phyloP scores from a whole-genome alignment of 2,797 vertebrate species.

The Peromyscus attwateri region DNA sequence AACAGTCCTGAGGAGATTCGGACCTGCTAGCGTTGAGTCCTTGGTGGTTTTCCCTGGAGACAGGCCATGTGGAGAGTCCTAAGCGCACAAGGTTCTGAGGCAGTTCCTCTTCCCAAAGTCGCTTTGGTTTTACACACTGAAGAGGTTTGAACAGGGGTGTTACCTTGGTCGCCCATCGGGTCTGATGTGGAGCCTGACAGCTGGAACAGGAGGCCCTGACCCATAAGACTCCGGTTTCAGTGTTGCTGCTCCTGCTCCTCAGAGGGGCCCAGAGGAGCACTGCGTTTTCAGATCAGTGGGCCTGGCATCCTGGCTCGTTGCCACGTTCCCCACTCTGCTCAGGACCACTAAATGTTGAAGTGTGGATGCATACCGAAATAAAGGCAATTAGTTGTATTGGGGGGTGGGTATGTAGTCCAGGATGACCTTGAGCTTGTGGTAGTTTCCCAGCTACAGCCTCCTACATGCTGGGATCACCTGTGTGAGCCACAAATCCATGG shows the following conservation, averaged over 20 bases:
- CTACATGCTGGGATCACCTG: not conserved
- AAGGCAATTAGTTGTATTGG: not conserved
- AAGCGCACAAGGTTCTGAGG: not conserved
- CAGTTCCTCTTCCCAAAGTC: not conserved
- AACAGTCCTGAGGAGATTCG: not conserved
- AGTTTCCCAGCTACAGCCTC: not conserved
- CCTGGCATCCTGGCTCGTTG: not conserved
- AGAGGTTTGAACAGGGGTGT: not conserved
- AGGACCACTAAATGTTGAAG: not conserved
- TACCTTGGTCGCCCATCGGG: not conserved
- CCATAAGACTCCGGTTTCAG: not conserved
- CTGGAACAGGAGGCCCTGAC: not conserved
- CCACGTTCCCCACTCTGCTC: not conserved
- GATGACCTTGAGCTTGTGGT: not conserved
- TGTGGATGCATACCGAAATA: too few relatives aligned
- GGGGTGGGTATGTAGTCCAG: not conserved
- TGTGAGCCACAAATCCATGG: not conserved
- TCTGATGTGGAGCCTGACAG: not conserved
- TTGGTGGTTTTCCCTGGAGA: not conserved
- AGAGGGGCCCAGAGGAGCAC: not conserved
- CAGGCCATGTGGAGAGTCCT: not conserved
- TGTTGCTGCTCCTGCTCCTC: not conserved
- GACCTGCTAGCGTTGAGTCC: too few relatives aligned
- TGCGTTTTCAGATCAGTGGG: too few relatives aligned
- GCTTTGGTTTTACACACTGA: not conserved